These are phyloP conservation scores for Australoheros scitulus DNA, from an alignment of 2,113 vertebrate species.

Conservation along the genomic window DNA sequence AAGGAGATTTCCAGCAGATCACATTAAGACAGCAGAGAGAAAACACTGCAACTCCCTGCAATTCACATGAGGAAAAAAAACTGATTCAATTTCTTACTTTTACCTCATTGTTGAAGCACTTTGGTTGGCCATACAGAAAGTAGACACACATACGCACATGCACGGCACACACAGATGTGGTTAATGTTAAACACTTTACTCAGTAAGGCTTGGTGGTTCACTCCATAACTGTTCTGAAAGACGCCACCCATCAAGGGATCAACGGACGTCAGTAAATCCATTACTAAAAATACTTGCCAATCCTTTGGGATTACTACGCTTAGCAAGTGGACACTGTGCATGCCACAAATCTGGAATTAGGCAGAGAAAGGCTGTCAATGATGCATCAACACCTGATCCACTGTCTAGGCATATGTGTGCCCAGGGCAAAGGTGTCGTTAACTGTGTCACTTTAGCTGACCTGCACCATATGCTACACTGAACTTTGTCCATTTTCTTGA, in stretches of 20 bases:
- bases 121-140: neutral
- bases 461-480: neutral
- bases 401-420: constrained; percentile 48
- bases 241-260: constrained; percentile 74
- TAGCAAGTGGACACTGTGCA: constrained; percentile 74
- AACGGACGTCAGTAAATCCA: constrained; percentile 75
- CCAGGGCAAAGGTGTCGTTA: constrained; percentile 28
- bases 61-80: neutral
- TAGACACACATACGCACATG: neutral
- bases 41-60: neutral
- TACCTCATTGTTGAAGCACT: neutral
- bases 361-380: constrained; percentile 69
- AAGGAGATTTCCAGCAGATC: neutral
- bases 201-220: constrained; percentile 12
- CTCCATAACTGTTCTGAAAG: constrained; percentile 55
- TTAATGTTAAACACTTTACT: constrained; percentile 23
- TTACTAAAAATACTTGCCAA: constrained; percentile 81
- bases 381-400: constrained; percentile 68
- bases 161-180: neutral
- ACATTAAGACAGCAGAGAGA: neutral
- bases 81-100: neutral
- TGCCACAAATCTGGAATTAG: constrained; percentile 75
- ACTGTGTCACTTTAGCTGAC: constrained; percentile 13
- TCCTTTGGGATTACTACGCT: constrained; percentile 78
- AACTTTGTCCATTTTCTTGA: constrained; percentile 4